Conservation (phyloP, 2,888 invertebrate species). For the Mellilla xanthometata region DNA sequence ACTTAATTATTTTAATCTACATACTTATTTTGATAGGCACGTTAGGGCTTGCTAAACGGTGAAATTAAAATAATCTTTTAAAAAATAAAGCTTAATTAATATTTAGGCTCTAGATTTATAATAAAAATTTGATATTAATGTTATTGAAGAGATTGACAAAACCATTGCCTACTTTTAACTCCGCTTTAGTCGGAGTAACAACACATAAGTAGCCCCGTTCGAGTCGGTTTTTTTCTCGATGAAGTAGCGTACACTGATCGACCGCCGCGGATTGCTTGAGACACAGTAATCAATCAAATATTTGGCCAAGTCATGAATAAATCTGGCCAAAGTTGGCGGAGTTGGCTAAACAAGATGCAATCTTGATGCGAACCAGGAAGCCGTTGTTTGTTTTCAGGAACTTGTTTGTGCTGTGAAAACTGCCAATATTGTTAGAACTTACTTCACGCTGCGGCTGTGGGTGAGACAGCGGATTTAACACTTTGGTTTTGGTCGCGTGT, state of each 20-base stretch:
- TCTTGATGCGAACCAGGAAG: slow-evolving; percentile 16
- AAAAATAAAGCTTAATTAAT: too few species aligned
- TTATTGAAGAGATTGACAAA: too few species aligned
- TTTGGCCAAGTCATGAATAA: slow-evolving; percentile 75
- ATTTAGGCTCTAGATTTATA: too few species aligned
- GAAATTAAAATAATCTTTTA: too few species aligned
- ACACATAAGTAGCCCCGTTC: too few species aligned
- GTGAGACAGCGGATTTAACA: slow-evolving; percentile 1
- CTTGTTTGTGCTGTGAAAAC: slow-evolving; percentile 21
- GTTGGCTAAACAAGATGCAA: slow-evolving; percentile 26
- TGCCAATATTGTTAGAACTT: slow-evolving; percentile 18
- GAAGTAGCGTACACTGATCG: slow-evolving; percentile 74
- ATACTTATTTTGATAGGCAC: too few species aligned
- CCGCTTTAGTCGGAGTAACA: too few species aligned
- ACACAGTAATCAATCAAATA: slow-evolving; percentile 78
- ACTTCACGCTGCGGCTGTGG: background rate
- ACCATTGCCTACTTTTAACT: too few species aligned
- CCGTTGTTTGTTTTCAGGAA: slow-evolving; percentile 14
- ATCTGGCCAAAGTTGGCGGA: slow-evolving; percentile 48
- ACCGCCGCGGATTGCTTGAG: slow-evolving; percentile 62
- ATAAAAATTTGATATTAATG: too few species aligned
- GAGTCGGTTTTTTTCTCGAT: slow-evolving; percentile 64
- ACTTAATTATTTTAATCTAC: too few species aligned
- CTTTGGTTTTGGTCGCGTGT: background rate
- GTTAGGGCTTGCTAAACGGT: too few species aligned